Base-by-base conservation (phyloP, 2,888 invertebrate species). In the Steromphala cineraria region DNA sequence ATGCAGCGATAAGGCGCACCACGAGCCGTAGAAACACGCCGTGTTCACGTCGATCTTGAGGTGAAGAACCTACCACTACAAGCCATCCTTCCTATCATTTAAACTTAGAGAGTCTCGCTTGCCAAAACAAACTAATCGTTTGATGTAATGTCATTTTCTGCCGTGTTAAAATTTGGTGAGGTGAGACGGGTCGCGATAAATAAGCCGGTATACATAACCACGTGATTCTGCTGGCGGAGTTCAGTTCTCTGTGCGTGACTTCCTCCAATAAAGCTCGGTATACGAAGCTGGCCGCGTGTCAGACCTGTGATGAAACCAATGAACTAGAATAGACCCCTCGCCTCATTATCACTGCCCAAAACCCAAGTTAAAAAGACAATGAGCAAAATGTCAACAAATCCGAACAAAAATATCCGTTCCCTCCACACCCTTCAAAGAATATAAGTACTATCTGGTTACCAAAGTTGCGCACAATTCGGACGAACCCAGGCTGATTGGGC, bases 161-260 rank as follows among this genome's bases (percentile, higher is more conserved):
- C 62, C 62, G 24, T 62, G 62, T 28, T 24, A 28, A 28, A 28
- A 62, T 62, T 28, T 24, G 24, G 62, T 62, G 15, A 8, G 24
- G n/a, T 15, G 62, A 62, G 62, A 24, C 62, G 62, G 62, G 62
- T 28, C 24, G 28, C 13, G 62, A 62, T 62, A 62, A 24, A 62
- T 62, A 28, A 62, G 24, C 28, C 62, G 28, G 62, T 62, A 62
- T 62, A 24, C 62, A 62, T 13, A 55, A 77, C 28, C 55, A 77
- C 36, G 31, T 40, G 36, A 8, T 36, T 55, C 31, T 5, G 36
- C 46, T 10, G 7, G 46, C 4, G 10, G 46, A 13, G 46, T 46
- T 10, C 46, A 46, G 46, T 31, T n/a, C 40, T 17, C 28, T 77
- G 77, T 53, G 53, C 77, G 77, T 77, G 77, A 77, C 77, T 77